A percentile compares a stretch with the other conserved stretches of the same genome.
Conservation (phyloP, 2,888 invertebrate genomes). For the Drosophila vallismaia region DNA sequence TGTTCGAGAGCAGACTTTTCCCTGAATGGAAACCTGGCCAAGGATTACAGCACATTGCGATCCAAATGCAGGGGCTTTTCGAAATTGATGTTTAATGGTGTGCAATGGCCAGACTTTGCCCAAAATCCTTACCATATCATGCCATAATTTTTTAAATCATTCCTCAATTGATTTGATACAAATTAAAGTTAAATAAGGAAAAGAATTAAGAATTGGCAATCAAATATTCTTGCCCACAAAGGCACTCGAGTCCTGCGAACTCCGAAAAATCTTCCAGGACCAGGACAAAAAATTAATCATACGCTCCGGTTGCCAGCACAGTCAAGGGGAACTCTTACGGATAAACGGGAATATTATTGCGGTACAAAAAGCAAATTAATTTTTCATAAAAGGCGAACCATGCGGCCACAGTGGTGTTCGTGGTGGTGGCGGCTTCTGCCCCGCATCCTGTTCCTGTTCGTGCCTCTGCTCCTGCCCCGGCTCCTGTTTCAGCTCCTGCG, state of each 20-base stretch:
- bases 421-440: conserved; percentile 1
- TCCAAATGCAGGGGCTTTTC: neutral
- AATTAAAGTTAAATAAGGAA: neutral
- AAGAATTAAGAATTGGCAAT: neutral
- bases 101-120: neutral
- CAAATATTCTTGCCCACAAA: neutral
- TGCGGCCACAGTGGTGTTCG: conserved; percentile 28
- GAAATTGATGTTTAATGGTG: neutral
- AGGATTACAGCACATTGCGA: neutral
- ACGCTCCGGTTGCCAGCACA: conserved; percentile 76
- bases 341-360: conserved; percentile 70
- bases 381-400: conserved; percentile 77
- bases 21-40: conserved; percentile 14
- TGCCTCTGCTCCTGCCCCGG: neutral
- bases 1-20: conserved; percentile 2
- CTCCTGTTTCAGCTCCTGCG: conserved; percentile 25
- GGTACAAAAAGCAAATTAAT: conserved; percentile 76
- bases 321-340: conserved; percentile 54
- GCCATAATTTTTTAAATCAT: neutral
- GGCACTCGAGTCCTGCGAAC: conserved; percentile 25
- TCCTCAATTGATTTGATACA: neutral
- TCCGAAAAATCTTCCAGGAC: conserved; percentile 33
- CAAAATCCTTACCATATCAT: neutral
- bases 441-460: conserved; percentile 6
- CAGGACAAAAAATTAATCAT: conserved; percentile 76